Base-by-base conservation (phyloP, 2,888 invertebrate species). In the Venusia cambrica region DNA sequence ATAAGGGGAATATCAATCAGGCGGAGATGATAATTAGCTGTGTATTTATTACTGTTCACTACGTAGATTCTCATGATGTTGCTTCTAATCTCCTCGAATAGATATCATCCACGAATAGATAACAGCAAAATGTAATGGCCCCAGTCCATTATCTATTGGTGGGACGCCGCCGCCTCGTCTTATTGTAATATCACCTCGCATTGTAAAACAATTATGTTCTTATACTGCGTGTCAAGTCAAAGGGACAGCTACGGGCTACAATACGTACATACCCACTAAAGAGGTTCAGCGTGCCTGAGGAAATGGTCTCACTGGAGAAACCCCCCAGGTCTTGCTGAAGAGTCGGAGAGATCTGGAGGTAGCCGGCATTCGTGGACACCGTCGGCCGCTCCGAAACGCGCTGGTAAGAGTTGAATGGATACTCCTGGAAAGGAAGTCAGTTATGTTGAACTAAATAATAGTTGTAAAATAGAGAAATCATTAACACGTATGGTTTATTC, bases 401-500 rank as follows among this genome's bases (percentile, higher is more conserved):
- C 48, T 79, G 80, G 50, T 80, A 81, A 0, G 79, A 76, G 1
- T 75, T 67, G 50, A 80, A 81, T 0, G 81, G 78, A 22, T 61
- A 70, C 21, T 77, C 75, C 80, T 81, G 64, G 1, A 48, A 51
- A 11, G n/a, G n/a, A n/a, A n/a, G n/a, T 7, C 25, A 15, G 8
- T n/a, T 16, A n/a, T 16, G 5, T 16, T n/a, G 1, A 16, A 2
- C n/a, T n/a, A 16, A 16, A 3, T 1, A 3, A 5, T 16, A 6
- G 22, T 24, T 24, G 6, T 5, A 5, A 18, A 9, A 27, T 5
- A 19, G n/a, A 17, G 10, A 10, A 5, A 10, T 2, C 20, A 20
- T n/a, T 1, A 8, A 19, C 1, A 19, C 4, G 9, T 11, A 21
- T 2, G 3, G 10, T 10, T 21, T 1, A n/a, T n/a, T n/a, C n/a